Conservation (phyloP, 2,888 invertebrate species). For the Cactoblastis cactorum region DNA sequence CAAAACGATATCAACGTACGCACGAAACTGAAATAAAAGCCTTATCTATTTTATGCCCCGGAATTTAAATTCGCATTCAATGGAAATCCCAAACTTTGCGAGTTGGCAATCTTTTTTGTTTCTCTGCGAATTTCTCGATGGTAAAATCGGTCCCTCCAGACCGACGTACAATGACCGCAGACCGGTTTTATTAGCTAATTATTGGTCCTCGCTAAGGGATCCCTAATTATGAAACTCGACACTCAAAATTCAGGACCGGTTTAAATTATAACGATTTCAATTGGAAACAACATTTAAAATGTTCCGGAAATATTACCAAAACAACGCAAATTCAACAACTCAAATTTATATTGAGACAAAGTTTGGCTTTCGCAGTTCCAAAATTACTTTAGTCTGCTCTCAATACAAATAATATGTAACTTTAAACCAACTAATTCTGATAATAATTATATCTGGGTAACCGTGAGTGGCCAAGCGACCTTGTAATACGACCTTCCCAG, state of each 20-base stretch:
- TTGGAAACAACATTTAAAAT: slow-evolving; percentile 13
- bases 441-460: slow-evolving; percentile 34
- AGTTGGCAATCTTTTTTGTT: slow-evolving; percentile 22
- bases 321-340: slow-evolving; percentile 14
- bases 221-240: slow-evolving; percentile 31
- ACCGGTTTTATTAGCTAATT: slow-evolving; percentile 44
- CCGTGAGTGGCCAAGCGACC: slow-evolving; percentile 49
- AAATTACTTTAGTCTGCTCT: slow-evolving; percentile 20
- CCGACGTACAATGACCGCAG: slow-evolving; percentile 29
- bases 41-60: slow-evolving; percentile 4
- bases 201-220: slow-evolving; percentile 34
- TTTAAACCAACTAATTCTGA: slow-evolving; percentile 7
- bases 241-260: slow-evolving; percentile 20
- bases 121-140: slow-evolving; percentile 12
- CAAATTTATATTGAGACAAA: slow-evolving; percentile 16
- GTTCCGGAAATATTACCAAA: slow-evolving; percentile 13
- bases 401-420: slow-evolving; percentile 13
- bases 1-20: slow-evolving; percentile 6
- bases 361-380: slow-evolving; percentile 13
- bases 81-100: slow-evolving; percentile 19
- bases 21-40: slow-evolving; percentile 8
- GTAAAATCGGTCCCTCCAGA: slow-evolving; percentile 16
- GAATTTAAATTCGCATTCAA: slow-evolving; percentile 15
- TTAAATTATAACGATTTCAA: slow-evolving; percentile 16
- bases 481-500: slow-evolving; percentile 64